Percentiles rank a stretch among this genome's conserved stretches.
Evolutionary conservation across 2,113 vertebrate species (phyloP).

Genomic region (Synodontis membranacea): DNA sequence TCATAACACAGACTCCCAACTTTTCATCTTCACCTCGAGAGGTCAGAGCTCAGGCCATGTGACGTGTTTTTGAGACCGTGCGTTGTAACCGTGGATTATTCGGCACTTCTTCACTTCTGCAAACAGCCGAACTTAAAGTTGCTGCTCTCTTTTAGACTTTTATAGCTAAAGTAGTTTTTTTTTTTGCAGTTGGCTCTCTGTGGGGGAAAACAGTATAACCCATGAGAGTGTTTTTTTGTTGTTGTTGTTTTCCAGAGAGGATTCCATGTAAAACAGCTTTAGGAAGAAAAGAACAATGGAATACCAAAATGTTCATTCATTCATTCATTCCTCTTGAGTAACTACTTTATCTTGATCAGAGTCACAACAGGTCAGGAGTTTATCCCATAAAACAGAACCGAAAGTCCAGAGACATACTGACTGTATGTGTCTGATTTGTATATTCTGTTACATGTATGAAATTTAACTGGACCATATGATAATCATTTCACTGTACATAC

Average conservation of each 20-base stretch:
- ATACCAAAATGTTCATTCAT: background rate
- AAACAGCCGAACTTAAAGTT: background rate
- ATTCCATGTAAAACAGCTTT: background rate
- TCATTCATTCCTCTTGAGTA: background rate
- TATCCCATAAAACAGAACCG: background rate
- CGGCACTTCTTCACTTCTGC: background rate
- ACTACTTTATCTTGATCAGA: background rate
- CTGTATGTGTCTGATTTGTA: too few relatives aligned
- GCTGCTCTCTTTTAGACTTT: background rate
- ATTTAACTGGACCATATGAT: background rate
- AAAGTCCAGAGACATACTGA: too few relatives aligned
- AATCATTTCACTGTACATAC: background rate
- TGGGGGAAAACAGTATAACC: background rate
- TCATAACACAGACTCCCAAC: constrained; percentile 34
- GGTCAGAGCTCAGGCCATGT: constrained; percentile 18
- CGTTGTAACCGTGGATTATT: constrained; percentile 4
- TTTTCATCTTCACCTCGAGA: constrained; percentile 33
- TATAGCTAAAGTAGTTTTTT: background rate
- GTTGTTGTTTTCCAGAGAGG: background rate
- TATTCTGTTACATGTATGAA: too few relatives aligned
- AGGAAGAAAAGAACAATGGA: background rate
- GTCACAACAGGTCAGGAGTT: background rate
- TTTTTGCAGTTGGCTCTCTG: background rate
- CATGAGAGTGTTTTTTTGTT: background rate
- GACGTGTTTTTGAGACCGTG: background rate